Evolutionary conservation across 2,888 invertebrate species (phyloP), one percentile per base, ranked within the genome.

Genomic region (Campoletis raptor): DNA sequence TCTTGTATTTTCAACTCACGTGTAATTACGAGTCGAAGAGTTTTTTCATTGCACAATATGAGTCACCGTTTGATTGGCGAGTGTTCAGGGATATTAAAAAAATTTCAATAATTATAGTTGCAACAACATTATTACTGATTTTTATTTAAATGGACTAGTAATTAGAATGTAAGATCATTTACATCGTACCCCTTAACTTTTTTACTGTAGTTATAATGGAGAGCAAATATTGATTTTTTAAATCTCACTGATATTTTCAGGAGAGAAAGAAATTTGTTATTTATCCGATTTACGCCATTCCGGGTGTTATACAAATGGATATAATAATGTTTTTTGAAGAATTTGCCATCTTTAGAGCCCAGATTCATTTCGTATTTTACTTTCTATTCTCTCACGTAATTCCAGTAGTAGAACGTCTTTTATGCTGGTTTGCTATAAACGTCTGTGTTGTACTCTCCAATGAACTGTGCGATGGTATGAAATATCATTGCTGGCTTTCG

Each of bases 371-470:
- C 85, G 85, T 91, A 90, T 85, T 90, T 91, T 83, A 91, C 92
- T 92, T 92, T 92, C 92, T 92, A 92, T 89, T 87, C 88, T 80
- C 83, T 86, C 88, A 86, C 88, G 89, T 88, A 89, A 89, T 90
- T 86, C 81, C 61, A 86, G 84, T 69, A 57, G 69, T 73, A 74
- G 74, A 86, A 74, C 82, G 86, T 72, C 83, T 76, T 80, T 80
- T 69, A 52, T 54, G 80, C 57, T 67, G 45, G 36, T 73, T 80
- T 30, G 9, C 42, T 69, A 36, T 83, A 72, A 57, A 74, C 64
- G n/a, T 30, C 24, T 40, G 37, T 66, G 42, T 69, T 67, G 72
- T 70, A 48, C 73, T 87, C 80, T 85, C 73, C 73, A 64, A 83
- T 88, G 30, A 57, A 52, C 18, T 42, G 69, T 24, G 42, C 40